Conservation (phyloP, 2,797 vertebrate genomes). For the Austrolebias charrua region DNA sequence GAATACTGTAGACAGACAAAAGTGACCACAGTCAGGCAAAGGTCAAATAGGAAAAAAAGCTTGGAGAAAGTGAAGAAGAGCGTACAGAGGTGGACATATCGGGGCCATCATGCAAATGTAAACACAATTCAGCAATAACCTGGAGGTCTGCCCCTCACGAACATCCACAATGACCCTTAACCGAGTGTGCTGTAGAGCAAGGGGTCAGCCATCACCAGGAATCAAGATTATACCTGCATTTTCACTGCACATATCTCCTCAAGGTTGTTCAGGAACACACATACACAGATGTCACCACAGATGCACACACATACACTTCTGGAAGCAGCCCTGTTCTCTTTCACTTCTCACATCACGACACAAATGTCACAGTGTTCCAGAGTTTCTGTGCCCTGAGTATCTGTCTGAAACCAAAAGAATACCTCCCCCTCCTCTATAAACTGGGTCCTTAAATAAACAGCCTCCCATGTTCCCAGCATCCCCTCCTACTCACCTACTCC, state of each 20-base stretch:
- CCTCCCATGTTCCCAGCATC: slow-evolving; percentile 27
- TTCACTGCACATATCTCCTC: slow-evolving; percentile 23
- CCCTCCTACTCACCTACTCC: slow-evolving; percentile 29
- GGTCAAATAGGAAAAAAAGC: slow-evolving; percentile 28
- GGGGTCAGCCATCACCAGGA: slow-evolving; percentile 62
- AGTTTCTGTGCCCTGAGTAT: slow-evolving; percentile 42
- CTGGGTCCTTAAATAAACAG: neutral
- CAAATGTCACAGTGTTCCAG: slow-evolving; percentile 60
- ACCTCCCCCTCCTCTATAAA: neutral
- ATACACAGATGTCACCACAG: slow-evolving; percentile 10
- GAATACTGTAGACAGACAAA: slow-evolving; percentile 12
- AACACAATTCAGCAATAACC: slow-evolving; percentile 44
- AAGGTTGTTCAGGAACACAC: slow-evolving; percentile 30
- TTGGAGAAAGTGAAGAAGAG: slow-evolving; percentile 21
- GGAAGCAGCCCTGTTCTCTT: slow-evolving; percentile 39
- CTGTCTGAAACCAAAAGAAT: slow-evolving; percentile 41
- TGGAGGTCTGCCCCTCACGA: slow-evolving; percentile 50
- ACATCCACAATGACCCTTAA: slow-evolving; percentile 46
- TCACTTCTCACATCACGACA: slow-evolving; percentile 14
- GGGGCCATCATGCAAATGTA: slow-evolving; percentile 50
- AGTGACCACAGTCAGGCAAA: slow-evolving; percentile 21
- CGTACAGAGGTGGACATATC: slow-evolving; percentile 47
- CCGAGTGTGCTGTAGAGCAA: slow-evolving; percentile 22
- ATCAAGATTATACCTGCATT: slow-evolving; percentile 58
- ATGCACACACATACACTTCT: slow-evolving; percentile 20